Percentiles rank a stretch among this genome's conserved stretches.
These are phyloP conservation scores for Siniperca knerii DNA, from an alignment of 2,113 vertebrate genomes.

Conservation along the genomic window DNA sequence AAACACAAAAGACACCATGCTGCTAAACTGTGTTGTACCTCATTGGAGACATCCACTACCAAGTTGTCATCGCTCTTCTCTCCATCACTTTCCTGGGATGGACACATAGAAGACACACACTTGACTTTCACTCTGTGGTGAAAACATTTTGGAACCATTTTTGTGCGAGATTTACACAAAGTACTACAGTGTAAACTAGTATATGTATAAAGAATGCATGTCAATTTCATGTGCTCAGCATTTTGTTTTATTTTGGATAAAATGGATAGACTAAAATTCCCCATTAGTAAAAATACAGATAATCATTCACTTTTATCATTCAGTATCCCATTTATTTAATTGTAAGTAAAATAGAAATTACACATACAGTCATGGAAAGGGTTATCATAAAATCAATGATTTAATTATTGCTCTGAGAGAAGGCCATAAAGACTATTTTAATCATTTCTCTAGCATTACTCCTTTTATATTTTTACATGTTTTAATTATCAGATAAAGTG, in stretches of 20 bases:
- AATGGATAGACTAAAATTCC: neutral
- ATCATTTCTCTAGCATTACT: slow-evolving; percentile 1
- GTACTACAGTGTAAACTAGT: too few relatives aligned
- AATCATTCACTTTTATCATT: neutral
- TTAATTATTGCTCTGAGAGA: slow-evolving; percentile 25
- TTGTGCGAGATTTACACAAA: neutral
- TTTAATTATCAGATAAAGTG: slow-evolving; percentile 25
- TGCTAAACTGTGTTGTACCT: slow-evolving; percentile 82
- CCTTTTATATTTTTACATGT: neutral
- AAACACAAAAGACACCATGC: rapidly evolving
- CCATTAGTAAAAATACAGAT: neutral
- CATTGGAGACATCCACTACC: slow-evolving; percentile 96
- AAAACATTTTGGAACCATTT: neutral
- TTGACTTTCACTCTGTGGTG: neutral
- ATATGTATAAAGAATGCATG: neutral
- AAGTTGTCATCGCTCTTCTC: slow-evolving; percentile 96
- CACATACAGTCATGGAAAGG: neutral
- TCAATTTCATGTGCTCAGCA: neutral
- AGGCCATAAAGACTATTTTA: neutral
- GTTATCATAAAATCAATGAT: slow-evolving; percentile 22
- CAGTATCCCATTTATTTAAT: neutral
- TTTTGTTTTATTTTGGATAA: neutral
- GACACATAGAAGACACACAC: slow-evolving; percentile 12
- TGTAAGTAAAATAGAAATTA: neutral
- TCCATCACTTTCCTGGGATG: slow-evolving; percentile 92